Base-by-base conservation (phyloP, 2,888 invertebrate genomes). In the Heliconius hortense region DNA sequence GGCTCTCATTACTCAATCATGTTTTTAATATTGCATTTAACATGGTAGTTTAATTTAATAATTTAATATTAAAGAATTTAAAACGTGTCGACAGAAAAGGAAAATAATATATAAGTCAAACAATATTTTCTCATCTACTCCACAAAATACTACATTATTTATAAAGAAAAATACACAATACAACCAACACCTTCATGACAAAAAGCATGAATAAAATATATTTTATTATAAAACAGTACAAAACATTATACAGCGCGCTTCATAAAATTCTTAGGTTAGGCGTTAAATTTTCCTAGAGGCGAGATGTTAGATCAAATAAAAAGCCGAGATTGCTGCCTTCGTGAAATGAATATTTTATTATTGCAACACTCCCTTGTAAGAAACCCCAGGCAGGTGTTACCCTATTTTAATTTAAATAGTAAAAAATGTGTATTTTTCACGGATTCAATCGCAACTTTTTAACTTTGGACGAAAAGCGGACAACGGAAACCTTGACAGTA, bases 261-360 rank as follows among this genome's bases (percentile, higher is more conserved):
- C 39, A 66, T 66, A 66, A 24, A 63, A 39, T 39, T 24, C 39
- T 66, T 66, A 66, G 66, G 66, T 66, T 43, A 66, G 66, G 15
- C 69, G 31, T 31, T 69, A 56, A 69, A 69, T 56, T 35, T 69
- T 69, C 69, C 56, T 69, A 31, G 69, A 69, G 24, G n/a, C 31
- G 56, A 35, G 56, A 69, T 15, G 31, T 56, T 69, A 56, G 56
- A 56, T 69, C 69, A 56, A 56, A 69, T 69, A 69, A 69, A 69
- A 69, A 69, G 69, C 28, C 24, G 31, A 69, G 69, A 69, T 69
- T 69, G 24, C 69, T 56, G 35, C 35, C 31, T 53, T 69, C 35
- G 69, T 24, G 56, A 56, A 56, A 31, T 69, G 69, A 69, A 69
- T 69, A 69, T 69, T 69, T 69, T 56, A 69, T 69, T 69, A n/a